phyloP scores from a whole-genome alignment of 2,888 invertebrate genomes.

The Coremacera marginata region DNA sequence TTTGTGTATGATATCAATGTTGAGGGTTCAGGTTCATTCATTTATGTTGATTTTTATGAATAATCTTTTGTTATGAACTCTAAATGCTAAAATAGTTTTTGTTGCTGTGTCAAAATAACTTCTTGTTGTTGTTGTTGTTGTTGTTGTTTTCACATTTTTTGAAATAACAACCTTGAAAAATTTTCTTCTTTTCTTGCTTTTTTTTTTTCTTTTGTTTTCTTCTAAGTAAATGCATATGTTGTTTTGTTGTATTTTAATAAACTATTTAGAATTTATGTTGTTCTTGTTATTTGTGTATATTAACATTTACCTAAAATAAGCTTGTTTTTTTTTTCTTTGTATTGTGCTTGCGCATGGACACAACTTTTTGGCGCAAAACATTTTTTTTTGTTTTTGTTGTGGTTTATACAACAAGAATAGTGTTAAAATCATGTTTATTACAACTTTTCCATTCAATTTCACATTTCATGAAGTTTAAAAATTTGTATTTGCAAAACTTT shows the following conservation, averaged over 20 bases:
- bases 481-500: neutral
- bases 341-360: neutral
- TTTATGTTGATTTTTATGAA: neutral
- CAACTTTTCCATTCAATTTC: neutral
- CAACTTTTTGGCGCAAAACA: neutral
- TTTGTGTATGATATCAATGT: neutral
- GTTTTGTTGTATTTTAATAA: slow-evolving; percentile 13
- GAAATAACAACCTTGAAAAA: neutral
- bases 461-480: no score
- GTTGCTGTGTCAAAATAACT: neutral
- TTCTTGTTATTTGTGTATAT: neutral
- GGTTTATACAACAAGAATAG: neutral
- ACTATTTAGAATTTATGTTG: slow-evolving; percentile 31
- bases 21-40: neutral
- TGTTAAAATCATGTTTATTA: neutral
- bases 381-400: neutral
- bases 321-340: neutral
- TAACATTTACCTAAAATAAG: neutral
- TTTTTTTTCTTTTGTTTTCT: neutral
- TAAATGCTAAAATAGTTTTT: slow-evolving; percentile 2
- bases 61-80: neutral
- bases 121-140: neutral
- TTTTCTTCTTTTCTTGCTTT: neutral
- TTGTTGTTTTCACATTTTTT: neutral
- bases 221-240: slow-evolving; percentile 24